Evolutionary conservation across 92 coral and sea anemone genomes (phyloP), one percentile per base, ranked within the genome.

Genomic region (Phenganax marumi): DNA sequence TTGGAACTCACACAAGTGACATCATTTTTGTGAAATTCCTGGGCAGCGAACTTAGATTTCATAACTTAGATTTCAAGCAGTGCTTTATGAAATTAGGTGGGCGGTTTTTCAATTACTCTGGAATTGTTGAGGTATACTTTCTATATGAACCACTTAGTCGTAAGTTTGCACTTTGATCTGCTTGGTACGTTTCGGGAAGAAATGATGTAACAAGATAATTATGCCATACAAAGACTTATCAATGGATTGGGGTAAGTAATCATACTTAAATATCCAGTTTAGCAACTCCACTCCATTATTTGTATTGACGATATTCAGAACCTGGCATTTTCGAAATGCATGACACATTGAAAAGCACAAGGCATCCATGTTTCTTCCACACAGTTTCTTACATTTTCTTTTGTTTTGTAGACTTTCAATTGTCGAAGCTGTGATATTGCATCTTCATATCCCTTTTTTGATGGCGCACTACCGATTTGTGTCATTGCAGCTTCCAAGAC

Each of bases 211-310:
- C 86, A 43, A 86, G 5, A 79, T 73, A 9, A 85, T 88, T 26
- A 89, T 86, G 12, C 92, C 90, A 75, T 77, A 90, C 8, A 85
- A 86, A 10, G 93, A 90, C 75, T 90, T 90, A 62, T 88, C 86
- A 14, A 85, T 46, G 11, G 91, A 90, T 52, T 74, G 47, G 14
- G 88, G 91, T 49, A 90, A 70, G 52, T 85, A 86, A 63, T 58
- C 76, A 71, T 90, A 88, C 47, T 85, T 90, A 22, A 88, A 88
- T 46, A 88, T 80, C 52, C 76, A 56, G 79, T 90, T 90, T 65
- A 87, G 86, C 12, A 89, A 84, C 79, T 90, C 93, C 43, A 83
- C 85, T n/a, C 87, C 89, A 54, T 89, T 89, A 61, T 86, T 89
- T 7, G 87, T 89, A 70, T 82, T 89, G 18, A 86, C 87, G 54